phyloP scores from a whole-genome alignment of 2,797 vertebrate species.

The Sternarchorhynchus goeldii region DNA sequence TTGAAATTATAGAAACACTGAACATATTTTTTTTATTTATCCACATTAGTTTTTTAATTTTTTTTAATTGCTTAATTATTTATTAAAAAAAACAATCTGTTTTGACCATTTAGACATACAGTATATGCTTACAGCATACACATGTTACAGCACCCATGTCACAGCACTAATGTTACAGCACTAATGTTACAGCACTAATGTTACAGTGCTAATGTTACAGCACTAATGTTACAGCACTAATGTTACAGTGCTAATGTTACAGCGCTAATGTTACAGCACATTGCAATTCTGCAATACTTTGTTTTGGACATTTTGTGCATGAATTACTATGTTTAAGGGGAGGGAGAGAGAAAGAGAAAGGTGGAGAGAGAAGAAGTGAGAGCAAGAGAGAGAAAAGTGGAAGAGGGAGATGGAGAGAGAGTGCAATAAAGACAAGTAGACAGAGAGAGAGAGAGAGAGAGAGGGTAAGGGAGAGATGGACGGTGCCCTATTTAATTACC shows the following conservation, averaged over 20 bases:
- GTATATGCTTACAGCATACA: neutral
- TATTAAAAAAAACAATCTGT: neutral
- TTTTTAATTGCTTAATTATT: no score
- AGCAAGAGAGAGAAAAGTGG: constrained; percentile 41
- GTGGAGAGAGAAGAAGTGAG: constrained; percentile 1
- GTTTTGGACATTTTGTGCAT: constrained; percentile 29
- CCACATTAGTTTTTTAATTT: neutral
- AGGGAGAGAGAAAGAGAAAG: constrained; percentile 28
- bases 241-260: no score
- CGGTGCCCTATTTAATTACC: constrained; percentile 60
- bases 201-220: no score
- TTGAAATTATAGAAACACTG: constrained; percentile 56
- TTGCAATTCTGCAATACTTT: constrained; percentile 16
- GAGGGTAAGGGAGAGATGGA: constrained; percentile 49
- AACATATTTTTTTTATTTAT: constrained; percentile 47
- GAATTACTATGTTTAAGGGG: constrained; percentile 1
- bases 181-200: no score
- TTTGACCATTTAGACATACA: neutral
- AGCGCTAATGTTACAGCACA: no score
- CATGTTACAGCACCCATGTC: no score
- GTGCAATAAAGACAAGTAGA: neutral
- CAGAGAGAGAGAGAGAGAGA: constrained; percentile 16
- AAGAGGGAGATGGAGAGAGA: constrained; percentile 4
- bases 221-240: no score
- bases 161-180: no score